These are phyloP conservation scores for Lithophane leautieri DNA, from an alignment of 2,888 invertebrate species.

Conservation along the genomic window DNA sequence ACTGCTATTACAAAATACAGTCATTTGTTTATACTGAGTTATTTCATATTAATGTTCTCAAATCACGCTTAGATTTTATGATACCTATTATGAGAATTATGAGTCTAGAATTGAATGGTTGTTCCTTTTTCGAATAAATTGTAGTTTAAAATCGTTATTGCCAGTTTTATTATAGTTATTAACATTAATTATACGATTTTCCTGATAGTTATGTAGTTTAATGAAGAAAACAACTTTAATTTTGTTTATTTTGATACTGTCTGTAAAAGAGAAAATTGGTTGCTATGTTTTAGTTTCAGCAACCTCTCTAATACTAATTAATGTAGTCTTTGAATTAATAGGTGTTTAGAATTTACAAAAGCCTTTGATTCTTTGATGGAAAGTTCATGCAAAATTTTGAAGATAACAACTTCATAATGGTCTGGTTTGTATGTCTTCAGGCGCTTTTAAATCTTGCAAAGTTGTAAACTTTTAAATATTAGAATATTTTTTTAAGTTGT, in stretches of 20 bases:
- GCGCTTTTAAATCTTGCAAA: not conserved
- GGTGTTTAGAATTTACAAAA: conserved; percentile 5
- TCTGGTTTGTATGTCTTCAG: not conserved
- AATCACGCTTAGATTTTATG: conserved; percentile 61
- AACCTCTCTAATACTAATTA: not conserved
- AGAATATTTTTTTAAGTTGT: not conserved
- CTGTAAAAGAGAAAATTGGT: not conserved
- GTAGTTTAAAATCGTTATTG: conserved; percentile 38
- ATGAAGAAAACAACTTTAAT: not conserved
- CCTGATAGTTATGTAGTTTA: not conserved
- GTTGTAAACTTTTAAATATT: not conserved
- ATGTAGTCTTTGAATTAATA: not conserved
- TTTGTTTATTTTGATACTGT: not conserved
- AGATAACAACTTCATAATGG: not conserved
- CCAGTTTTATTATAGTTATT: conserved; percentile 24
- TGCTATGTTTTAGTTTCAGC: not conserved
- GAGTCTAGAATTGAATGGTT: conserved; percentile 32
- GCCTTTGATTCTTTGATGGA: not conserved
- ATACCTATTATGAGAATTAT: conserved; percentile 32
- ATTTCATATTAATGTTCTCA: conserved; percentile 56
- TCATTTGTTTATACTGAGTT: conserved; percentile 49
- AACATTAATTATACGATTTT: conserved; percentile 21
- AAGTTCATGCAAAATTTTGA: conserved; percentile 3
- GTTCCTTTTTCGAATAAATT: conserved; percentile 22
- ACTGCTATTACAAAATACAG: conserved; percentile 47